Conservation (phyloP, 64 coral and sea anemone species). For the Pocillopora verrucosa region DNA sequence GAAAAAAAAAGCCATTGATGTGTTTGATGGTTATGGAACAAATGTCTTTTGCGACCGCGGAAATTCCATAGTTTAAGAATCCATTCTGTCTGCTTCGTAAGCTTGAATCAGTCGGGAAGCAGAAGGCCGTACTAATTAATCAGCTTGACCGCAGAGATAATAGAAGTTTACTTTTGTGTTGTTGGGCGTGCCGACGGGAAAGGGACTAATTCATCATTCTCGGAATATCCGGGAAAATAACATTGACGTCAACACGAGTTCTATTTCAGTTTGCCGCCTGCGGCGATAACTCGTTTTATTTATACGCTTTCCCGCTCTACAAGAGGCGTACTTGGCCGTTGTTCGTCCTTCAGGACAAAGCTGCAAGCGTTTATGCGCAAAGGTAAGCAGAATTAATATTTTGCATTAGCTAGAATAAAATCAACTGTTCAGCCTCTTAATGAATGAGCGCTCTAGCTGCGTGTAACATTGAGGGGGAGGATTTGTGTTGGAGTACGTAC, state of each 20-base stretch:
- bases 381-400: background rate
- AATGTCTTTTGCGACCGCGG: constrained; percentile 11
- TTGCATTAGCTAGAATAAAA: background rate
- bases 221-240: background rate
- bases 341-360: background rate
- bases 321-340: background rate
- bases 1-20: background rate
- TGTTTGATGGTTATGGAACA: background rate
- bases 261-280: constrained; percentile 12
- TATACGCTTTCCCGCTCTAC: background rate
- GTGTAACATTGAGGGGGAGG: too few species aligned
- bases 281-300: background rate
- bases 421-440: background rate
- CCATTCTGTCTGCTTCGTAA: background rate
- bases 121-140: background rate
- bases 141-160: background rate
- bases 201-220: constrained; percentile 11
- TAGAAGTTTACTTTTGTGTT: background rate
- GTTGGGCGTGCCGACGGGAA: background rate
- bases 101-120: background rate
- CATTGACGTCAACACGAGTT: background rate
- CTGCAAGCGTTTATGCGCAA: background rate
- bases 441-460: too few species aligned
- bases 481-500: too few species aligned
- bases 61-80: constrained; percentile 15